Percentiles rank a stretch among this genome's conserved stretches.
These are phyloP conservation scores for Hedya salicella DNA, from an alignment of 2,888 invertebrate species.

Conservation along the genomic window DNA sequence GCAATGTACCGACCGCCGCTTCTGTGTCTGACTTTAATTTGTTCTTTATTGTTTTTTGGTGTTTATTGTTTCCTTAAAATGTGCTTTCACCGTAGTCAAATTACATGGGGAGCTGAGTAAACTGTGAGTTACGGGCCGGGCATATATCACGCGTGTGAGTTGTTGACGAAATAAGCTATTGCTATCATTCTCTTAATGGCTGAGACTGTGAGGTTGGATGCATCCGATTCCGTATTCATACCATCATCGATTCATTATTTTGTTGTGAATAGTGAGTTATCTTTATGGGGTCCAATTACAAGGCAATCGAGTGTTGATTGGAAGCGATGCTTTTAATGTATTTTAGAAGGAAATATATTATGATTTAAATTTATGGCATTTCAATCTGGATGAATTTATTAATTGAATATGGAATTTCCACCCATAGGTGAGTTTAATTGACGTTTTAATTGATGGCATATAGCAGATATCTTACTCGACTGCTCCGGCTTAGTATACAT, in stretches of 20 bases:
- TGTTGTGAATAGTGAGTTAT: conserved; percentile 37
- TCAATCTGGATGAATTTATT: conserved; percentile 27
- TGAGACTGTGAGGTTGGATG: conserved; percentile 36
- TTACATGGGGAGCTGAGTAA: conserved; percentile 57
- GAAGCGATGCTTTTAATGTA: conserved; percentile 35
- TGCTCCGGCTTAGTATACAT: not conserved
- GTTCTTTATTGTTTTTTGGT: conserved; percentile 79
- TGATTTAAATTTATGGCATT: conserved; percentile 32
- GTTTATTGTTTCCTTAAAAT: conserved; percentile 78
- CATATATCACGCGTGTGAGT: conserved; percentile 55
- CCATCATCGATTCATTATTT: conserved; percentile 40
- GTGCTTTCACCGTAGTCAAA: conserved; percentile 68
- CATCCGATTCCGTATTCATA: conserved; percentile 32
- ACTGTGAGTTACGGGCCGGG: conserved; percentile 55
- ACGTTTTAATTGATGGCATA: conserved; percentile 8
- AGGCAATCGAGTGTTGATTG: conserved; percentile 39
- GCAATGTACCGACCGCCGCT: conserved; percentile 63
- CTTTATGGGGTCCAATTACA: conserved; percentile 40
- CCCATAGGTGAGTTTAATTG: conserved; percentile 21
- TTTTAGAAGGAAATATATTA: conserved; percentile 32
- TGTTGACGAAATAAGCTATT: conserved; percentile 51
- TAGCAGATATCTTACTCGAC: not conserved
- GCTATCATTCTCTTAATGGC: conserved; percentile 37
- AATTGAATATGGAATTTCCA: conserved; percentile 24
- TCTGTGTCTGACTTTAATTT: conserved; percentile 76